phyloP scores from a whole-genome alignment of 2,113 vertebrate genomes.

The Thinocorus orbignyianus region DNA sequence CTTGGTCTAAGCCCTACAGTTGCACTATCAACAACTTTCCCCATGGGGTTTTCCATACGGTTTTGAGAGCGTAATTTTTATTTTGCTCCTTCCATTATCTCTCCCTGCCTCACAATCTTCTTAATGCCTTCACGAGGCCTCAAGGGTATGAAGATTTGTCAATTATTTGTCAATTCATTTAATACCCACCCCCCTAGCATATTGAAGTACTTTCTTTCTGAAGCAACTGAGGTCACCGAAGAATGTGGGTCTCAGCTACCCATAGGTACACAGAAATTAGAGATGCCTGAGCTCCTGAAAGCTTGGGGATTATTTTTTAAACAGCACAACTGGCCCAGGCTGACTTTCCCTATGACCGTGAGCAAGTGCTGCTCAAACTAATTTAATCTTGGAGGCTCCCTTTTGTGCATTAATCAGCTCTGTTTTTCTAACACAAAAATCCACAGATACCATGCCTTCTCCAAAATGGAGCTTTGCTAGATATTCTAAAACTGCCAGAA shows the following conservation, averaged over 20 bases:
- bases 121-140: neutral
- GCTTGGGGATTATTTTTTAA: neutral
- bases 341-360: neutral
- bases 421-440: neutral
- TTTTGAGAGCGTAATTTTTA: neutral
- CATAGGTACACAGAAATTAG: neutral
- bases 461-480: neutral
- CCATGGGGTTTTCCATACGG: neutral
- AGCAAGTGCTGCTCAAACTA: neutral
- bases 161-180: neutral
- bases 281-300: neutral
- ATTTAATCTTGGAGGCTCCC: neutral
- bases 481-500: neutral
- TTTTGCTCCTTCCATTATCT: neutral
- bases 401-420: neutral
- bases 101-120: neutral
- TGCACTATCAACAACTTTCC: neutral
- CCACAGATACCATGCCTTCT: neutral
- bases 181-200: neutral
- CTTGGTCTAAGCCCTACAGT: neutral
- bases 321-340: neutral
- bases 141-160: neutral
- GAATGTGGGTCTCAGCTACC: neutral
- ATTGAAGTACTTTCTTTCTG: neutral
- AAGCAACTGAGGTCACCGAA: neutral